These are phyloP conservation scores for Euplexia lucipara DNA, from an alignment of 2,888 invertebrate species.

Conservation along the genomic window DNA sequence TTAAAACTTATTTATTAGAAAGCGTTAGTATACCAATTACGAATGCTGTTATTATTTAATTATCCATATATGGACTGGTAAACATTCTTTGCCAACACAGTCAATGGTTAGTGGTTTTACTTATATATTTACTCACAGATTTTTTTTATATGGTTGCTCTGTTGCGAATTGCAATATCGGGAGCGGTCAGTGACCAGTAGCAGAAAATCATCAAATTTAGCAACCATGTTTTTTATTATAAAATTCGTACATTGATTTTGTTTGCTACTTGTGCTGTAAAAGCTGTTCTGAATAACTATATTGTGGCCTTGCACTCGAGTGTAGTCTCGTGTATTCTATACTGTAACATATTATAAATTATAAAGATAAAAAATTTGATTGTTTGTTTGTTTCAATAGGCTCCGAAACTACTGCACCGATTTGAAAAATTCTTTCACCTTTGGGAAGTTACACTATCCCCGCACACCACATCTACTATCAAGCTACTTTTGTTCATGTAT, in stretches of 20 bases:
- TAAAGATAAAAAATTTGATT: too few species aligned
- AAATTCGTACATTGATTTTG: neutral
- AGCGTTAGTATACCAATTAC: constrained; percentile 35
- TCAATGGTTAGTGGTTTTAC: neutral
- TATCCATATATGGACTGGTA: constrained; percentile 30
- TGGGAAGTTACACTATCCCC: too few species aligned
- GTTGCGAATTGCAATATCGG: neutral
- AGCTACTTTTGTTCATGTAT: too few species aligned
- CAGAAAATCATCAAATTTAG: neutral
- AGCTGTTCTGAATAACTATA: neutral
- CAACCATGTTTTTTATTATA: neutral
- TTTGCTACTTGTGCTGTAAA: neutral
- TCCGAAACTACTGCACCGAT: too few species aligned
- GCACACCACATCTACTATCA: too few species aligned
- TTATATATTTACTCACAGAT: neutral
- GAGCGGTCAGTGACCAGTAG: neutral
- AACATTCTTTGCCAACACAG: neutral
- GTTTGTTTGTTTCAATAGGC: too few species aligned
- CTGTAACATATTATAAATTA: too few species aligned
- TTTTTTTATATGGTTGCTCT: neutral
- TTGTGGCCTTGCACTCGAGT: neutral
- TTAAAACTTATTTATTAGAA: constrained; percentile 46
- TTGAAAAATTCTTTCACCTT: too few species aligned
- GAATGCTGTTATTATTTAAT: constrained; percentile 34
- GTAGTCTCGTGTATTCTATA: too few species aligned